phyloP scores from a whole-genome alignment of 2,113 vertebrate genomes.

The Antechinus flavipes region DNA sequence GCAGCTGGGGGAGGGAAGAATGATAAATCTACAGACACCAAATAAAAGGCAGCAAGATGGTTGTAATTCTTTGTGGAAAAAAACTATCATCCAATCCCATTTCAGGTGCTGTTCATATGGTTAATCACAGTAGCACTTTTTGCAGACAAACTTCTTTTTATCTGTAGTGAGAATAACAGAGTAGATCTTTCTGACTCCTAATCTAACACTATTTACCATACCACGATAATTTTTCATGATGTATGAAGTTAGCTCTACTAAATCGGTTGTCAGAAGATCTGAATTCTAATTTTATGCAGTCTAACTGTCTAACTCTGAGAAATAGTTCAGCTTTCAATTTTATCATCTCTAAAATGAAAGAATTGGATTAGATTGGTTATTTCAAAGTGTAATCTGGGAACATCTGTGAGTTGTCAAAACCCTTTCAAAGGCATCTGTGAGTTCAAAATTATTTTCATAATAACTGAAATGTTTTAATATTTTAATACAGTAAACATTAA shows the following conservation, averaged over 20 bases:
- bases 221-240: background rate
- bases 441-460: background rate
- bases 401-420: background rate
- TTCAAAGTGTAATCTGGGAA: background rate
- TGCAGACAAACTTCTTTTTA: background rate
- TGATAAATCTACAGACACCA: background rate
- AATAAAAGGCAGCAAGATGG: background rate
- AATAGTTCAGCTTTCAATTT: background rate
- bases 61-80: background rate
- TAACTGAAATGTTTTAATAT: background rate
- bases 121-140: background rate
- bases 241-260: background rate
- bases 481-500: background rate
- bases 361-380: background rate
- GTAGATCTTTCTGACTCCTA: background rate
- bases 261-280: background rate
- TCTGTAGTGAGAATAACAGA: background rate
- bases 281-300: background rate
- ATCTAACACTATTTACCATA: background rate
- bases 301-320: background rate
- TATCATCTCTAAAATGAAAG: background rate
- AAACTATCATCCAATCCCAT: background rate
- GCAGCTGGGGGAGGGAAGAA: background rate
- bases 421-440: background rate
- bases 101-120: background rate